Evolutionary conservation across 2,797 vertebrate genomes (phyloP), one percentile per base, ranked within the genome.

Genomic region (Sternotherus odoratus): DNA sequence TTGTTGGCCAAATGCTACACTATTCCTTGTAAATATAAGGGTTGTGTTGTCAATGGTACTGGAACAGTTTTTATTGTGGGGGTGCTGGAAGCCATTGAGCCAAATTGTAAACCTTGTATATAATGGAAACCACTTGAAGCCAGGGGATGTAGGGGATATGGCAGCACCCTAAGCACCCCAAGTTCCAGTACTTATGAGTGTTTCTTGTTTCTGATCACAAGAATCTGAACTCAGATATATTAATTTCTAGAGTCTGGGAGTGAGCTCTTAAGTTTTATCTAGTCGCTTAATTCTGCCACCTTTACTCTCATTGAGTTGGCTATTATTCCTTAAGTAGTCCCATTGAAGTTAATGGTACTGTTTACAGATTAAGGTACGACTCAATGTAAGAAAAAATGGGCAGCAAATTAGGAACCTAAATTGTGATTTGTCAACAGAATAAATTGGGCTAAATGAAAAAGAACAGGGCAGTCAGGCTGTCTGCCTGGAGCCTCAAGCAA

Each of bases 281-380:
- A 33, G 28, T 49, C 26, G 74, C 46, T 30, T 15, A 49, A 8
- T 77, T 77, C 28, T 43, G 46, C 19, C 60, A 4, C 33, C 74
- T 89, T 60, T 23, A 12, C 53, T 75, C 83, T 50, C 86, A 12
- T 85, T 88, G 17, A 69, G 36, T 69, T 69, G 36, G 19, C 66
- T 51, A 16, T 12, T 49, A 77, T 54, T 54, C 24, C 33, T 92
- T 74, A 77, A 91, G 49, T 66, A 4, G 92, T 23, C 43, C 54
- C 84, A n/a, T 24, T 91, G 57, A 50, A 93, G 46, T 60, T 86
- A n/a, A 90, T 91, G 43, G 53, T 86, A 77, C n/a, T 87, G 49
- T 46, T 69, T 39, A 57, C n/a, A 49, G 36, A 24, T 79, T 91
- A 82, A 86, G 26, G 54, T 28, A 57, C 26, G 28, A 12, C 84